Evolutionary conservation across 2,888 invertebrate genomes (phyloP).

Genomic region (Ophonus ardosiacus): DNA sequence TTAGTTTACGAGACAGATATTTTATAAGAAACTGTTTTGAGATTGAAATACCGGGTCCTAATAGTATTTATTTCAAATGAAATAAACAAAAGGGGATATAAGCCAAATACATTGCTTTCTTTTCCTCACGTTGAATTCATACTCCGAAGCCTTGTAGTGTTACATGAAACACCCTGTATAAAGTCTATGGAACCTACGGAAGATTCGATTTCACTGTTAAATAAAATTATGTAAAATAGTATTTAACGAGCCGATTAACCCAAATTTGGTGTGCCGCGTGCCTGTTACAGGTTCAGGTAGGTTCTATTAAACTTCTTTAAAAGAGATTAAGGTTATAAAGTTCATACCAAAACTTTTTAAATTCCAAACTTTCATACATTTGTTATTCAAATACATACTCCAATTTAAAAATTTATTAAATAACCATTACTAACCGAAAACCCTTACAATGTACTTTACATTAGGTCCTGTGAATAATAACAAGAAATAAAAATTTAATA

Average conservation of each 20-base stretch:
- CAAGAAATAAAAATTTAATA: too few relatives aligned
- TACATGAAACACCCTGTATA: too few relatives aligned
- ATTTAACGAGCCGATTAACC: slow-evolving; percentile 13
- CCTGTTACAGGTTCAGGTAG: slow-evolving; percentile 1
- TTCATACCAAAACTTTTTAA: slow-evolving; percentile 6
- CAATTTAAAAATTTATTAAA: slow-evolving; percentile 23
- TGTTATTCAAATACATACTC: not conserved
- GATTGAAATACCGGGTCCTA: too few relatives aligned
- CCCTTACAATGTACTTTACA: not conserved
- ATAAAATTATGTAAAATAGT: not conserved
- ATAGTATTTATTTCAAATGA: too few relatives aligned
- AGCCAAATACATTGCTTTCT: too few relatives aligned
- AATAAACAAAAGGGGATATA: too few relatives aligned
- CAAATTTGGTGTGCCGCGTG: not conserved
- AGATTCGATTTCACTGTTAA: not conserved
- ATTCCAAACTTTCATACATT: slow-evolving; percentile 10
- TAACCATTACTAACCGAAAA: not conserved
- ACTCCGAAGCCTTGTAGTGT: too few relatives aligned
- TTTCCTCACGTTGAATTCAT: too few relatives aligned
- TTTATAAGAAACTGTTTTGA: too few relatives aligned
- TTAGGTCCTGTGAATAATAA: too few relatives aligned
- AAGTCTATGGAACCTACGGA: too few relatives aligned
- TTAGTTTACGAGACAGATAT: too few relatives aligned
- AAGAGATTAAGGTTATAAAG: slow-evolving; percentile 26
- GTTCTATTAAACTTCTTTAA: slow-evolving; percentile 25